Percentiles rank a stretch among this genome's conserved stretches.
These are phyloP conservation scores for Trissolcus basalis DNA, from an alignment of 1,140 invertebrate genomes.

Conservation along the genomic window DNA sequence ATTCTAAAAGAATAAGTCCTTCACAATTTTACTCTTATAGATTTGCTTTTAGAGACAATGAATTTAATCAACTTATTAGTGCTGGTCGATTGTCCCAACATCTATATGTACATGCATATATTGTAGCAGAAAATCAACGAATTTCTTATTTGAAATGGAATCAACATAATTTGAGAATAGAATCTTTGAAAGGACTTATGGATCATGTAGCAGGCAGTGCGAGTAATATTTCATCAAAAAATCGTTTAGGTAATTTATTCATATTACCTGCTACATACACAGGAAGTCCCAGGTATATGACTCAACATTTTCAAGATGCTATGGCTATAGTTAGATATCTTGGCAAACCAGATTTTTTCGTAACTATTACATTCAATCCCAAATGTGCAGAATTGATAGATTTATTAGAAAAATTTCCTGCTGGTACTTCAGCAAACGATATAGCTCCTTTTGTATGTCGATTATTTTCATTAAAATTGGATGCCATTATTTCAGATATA, in stretches of 20 bases:
- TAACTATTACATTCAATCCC: conserved; percentile 17
- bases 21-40: too few species aligned
- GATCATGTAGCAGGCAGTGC: conserved; percentile 19
- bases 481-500: too few species aligned
- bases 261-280: conserved; percentile 39
- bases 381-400: conserved; percentile 12
- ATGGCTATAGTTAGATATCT: conserved; percentile 17
- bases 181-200: conserved; percentile 47
- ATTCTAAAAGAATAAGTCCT: not conserved
- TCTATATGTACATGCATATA: conserved; percentile 44
- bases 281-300: conserved; percentile 40
- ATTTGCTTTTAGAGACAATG: too few species aligned
- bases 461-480: too few species aligned
- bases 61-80: too few species aligned
- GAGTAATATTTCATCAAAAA: conserved; percentile 36
- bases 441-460: too few species aligned
- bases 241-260: conserved; percentile 41
- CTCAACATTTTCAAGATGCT: conserved; percentile 21
- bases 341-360: conserved; percentile 19
- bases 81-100: too few species aligned
- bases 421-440: conserved; percentile 6
- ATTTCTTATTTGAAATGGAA: conserved; percentile 46
- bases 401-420: conserved; percentile 9
- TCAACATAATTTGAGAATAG: conserved; percentile 45
- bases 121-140: conserved; percentile 25